Evolutionary conservation across 2,888 invertebrate species (phyloP).

Genomic region (Epistrophella euchroma): DNA sequence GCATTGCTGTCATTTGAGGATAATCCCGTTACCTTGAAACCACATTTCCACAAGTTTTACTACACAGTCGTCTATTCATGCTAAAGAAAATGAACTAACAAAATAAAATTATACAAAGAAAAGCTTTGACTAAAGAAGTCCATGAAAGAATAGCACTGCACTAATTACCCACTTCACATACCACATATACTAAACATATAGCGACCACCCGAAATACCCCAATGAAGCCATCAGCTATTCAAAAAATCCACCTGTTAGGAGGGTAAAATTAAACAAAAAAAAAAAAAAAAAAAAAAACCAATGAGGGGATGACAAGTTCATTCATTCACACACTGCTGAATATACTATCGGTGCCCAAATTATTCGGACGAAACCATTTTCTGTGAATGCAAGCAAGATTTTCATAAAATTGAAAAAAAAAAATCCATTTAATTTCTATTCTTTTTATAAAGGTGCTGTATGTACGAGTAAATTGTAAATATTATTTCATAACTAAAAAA

Average conservation of each 20-base stretch:
- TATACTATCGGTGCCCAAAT: not conserved
- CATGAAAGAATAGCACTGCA: slow-evolving; percentile 42
- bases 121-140: slow-evolving; percentile 30
- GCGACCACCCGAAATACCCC: slow-evolving; percentile 46
- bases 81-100: not conserved
- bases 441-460: too few relatives aligned
- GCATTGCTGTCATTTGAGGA: slow-evolving; percentile 3
- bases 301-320: slow-evolving; percentile 17
- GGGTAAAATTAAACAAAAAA: slow-evolving; percentile 1
- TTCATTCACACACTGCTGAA: slow-evolving; percentile 7
- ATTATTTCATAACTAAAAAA: too few relatives aligned
- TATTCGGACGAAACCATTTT: slow-evolving; percentile 2
- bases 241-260: slow-evolving; percentile 36
- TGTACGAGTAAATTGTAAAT: too few relatives aligned
- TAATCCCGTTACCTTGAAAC: slow-evolving; percentile 64
- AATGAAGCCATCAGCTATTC: slow-evolving; percentile 1
- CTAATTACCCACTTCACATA: slow-evolving; percentile 60
- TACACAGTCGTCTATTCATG: not conserved
- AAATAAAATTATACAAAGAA: not conserved
- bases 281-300: not conserved
- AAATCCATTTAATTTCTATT: too few relatives aligned
- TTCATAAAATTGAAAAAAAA: too few relatives aligned
- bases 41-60: slow-evolving; percentile 1
- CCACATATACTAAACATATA: slow-evolving; percentile 2
- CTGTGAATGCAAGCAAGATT: not conserved